Base-by-base conservation (phyloP, 2,113 vertebrate species). In the Pica pica region DNA sequence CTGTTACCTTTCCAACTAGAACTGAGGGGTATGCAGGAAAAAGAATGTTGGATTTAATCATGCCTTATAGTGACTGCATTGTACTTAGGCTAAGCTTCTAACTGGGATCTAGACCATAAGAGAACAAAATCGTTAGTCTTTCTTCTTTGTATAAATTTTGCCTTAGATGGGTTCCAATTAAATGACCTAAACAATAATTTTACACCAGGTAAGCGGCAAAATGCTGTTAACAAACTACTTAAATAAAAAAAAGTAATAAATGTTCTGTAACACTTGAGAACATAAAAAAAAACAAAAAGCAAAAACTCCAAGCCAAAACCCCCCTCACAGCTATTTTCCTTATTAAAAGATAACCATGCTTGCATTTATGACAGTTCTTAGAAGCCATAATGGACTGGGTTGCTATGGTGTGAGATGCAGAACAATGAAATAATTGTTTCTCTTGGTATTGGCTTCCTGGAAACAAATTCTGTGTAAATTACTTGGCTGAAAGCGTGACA, bases 1-100 rank as follows among this genome's bases (percentile, higher is more conserved):
- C 96, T 98, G 97, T 97, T 98, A 98, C 96, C 95, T 98, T 97
- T 98, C 96, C 83, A 97, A 94, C 74, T 93, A 97, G 95, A 94
- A 97, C 94, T 94, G 94, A 98, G 93, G 90, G 95, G 90, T 96
- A 82, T 95, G 94, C 84, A 95, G 96, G 84, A 94, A 97, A 96
- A 97, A 96, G 75, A 97, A 96, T 97, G 97, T 96, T 96, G 95
- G 83, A 94, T 97, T 97, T 95, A 97, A 94, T 97, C 94, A 89
- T 95, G 94, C 85, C 77, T 96, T 93, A 95, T 97, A 96, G 89
- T 97, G 97, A 97, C 86, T 50, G 31, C 83, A 95, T 97, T 97
- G 93, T 97, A 39, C 89, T 81, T 91, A 94, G 42, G 57, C 55
- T 97, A 87, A 97, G 87, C 82, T 93, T 93, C 93, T 93, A 78